A percentile compares a stretch with the other conserved stretches of the same genome.
Evolutionary conservation across 2,888 invertebrate genomes (phyloP).

Genomic region (Drepanosiphum platanoidis): DNA sequence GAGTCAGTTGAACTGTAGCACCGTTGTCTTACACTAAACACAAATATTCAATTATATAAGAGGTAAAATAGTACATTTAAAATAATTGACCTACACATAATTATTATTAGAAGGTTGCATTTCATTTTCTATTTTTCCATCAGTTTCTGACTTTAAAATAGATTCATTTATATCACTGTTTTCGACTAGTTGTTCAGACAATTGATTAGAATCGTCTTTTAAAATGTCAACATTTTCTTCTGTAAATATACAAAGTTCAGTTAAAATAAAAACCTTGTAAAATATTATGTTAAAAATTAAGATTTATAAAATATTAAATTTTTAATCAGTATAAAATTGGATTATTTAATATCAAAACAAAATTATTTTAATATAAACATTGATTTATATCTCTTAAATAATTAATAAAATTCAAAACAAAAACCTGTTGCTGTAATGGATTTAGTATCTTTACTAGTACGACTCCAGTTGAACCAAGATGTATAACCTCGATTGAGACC

Average conservation of each 20-base stretch:
- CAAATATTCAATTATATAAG: neutral
- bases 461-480: slow-evolving; percentile 72
- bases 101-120: slow-evolving; percentile 5
- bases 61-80: neutral
- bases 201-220: slow-evolving; percentile 36
- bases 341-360: no score
- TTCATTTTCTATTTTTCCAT: slow-evolving; percentile 47
- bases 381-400: neutral
- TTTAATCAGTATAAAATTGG: no score
- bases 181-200: slow-evolving; percentile 30
- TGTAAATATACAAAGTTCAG: slow-evolving; percentile 9
- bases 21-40: slow-evolving; percentile 50
- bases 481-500: slow-evolving; percentile 67
- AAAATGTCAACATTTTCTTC: slow-evolving; percentile 22
- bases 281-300: neutral
- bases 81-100: slow-evolving; percentile 31
- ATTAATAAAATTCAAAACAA: neutral
- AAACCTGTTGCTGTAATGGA: slow-evolving; percentile 29
- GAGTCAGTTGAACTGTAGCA: slow-evolving; percentile 66
- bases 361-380: neutral
- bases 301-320: neutral
- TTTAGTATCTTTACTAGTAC: slow-evolving; percentile 64
- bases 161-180: slow-evolving; percentile 37
- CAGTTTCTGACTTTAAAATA: slow-evolving; percentile 36
- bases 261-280: neutral